phyloP scores from a whole-genome alignment of 2,797 vertebrate genomes.

The Catharus ustulatus region DNA sequence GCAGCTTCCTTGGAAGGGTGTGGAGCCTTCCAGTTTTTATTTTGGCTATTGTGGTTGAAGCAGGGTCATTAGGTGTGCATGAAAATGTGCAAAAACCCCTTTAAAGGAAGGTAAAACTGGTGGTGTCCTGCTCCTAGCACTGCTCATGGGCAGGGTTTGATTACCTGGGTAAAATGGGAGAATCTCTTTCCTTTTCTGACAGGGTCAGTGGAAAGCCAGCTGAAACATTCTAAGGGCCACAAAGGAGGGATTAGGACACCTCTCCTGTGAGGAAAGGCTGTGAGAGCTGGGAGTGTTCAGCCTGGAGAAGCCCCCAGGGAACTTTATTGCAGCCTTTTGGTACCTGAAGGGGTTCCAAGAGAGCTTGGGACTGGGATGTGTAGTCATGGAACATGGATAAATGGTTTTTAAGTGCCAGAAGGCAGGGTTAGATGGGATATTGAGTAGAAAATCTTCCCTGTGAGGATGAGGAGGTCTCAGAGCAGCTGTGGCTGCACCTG shows the following conservation, averaged over 20 bases:
- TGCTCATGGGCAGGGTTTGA: background rate
- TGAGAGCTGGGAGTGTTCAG: background rate
- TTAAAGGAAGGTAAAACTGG: background rate
- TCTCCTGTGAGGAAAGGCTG: background rate
- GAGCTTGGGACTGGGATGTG: background rate
- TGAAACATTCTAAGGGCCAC: background rate
- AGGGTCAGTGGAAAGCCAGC: background rate
- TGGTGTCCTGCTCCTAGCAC: background rate
- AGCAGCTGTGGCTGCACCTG: background rate
- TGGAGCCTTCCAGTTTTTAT: background rate
- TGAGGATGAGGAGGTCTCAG: accelerated
- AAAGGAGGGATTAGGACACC: accelerated
- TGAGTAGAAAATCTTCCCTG: accelerated
- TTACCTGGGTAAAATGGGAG: background rate
- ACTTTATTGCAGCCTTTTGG: background rate
- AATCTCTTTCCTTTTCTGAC: background rate
- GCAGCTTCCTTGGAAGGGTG: background rate
- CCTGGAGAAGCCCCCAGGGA: background rate
- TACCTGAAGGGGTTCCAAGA: background rate
- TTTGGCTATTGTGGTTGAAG: background rate
- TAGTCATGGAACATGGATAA: background rate
- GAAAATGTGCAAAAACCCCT: background rate
- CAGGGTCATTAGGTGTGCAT: background rate
- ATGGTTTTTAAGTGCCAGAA: background rate
- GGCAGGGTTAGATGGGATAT: background rate